Base-by-base conservation (phyloP, 2,113 vertebrate species). In the Mustela nigripes region DNA sequence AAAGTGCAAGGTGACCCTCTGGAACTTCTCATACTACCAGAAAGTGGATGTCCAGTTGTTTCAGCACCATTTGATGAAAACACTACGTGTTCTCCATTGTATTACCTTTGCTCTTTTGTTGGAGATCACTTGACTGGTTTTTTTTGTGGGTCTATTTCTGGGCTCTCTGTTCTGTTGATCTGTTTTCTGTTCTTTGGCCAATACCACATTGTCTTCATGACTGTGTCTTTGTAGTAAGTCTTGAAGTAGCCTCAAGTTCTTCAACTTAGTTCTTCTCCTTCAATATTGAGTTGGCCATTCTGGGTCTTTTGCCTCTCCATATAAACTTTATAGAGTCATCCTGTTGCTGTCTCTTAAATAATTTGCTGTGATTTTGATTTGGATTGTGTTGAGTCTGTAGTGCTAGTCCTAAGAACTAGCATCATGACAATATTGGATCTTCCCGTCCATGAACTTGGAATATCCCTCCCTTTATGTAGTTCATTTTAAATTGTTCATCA, bases 321-420 rank as follows among this genome's bases (percentile, higher is more conserved):
- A 36, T 94, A 86, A 86, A 86, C 6, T 60, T 90, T n/a, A 92
- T 31, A 92, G 53, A 97, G 36, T 36, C 18, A 71, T 1, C 79
- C 88, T 95, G 22, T 81, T 67, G 67, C 4, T n/a, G 14, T 67
- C 11, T 76, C 21, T 76, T 65, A 95, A 96, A 62, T 92, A 92
- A 73, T 8, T 92, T 80, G n/a, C 56, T 92, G 22, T 79, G 28
- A 76, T 93, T 96, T 96, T 89, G 65, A 67, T 53, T 87, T 39
- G 16, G 15, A 45, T 86, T 93, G 18, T 63, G 22, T 67, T 76
- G 45, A 76, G 33, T 82, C 24, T 50, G 39, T 94, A 80, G 62
- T 50, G 79, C 12, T 80, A 91, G 42, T 80, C 80, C 10, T 50
- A 95, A 95, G 81, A 87, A 81, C 10, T 87, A 56, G 73, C 50